phyloP scores from a whole-genome alignment of 2,888 invertebrate genomes.

The Agrotis segetum region DNA sequence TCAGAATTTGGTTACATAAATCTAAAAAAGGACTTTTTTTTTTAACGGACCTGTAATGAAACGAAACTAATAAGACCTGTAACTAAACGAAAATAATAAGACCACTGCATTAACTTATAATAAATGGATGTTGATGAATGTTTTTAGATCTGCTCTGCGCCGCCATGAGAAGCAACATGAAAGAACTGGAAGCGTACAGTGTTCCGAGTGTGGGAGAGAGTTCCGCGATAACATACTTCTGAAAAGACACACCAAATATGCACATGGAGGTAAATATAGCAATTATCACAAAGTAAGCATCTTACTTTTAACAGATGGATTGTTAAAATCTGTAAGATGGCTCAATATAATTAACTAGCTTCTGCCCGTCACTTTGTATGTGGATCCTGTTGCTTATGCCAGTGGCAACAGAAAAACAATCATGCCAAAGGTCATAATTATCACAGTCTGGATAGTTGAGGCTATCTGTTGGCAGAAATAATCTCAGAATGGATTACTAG shows the following conservation, averaged over 20 bases:
- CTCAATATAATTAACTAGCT: too few relatives aligned
- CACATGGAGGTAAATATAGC: slow-evolving; percentile 82
- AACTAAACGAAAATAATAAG: not conserved
- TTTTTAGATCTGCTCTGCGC: slow-evolving; percentile 82
- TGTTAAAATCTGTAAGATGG: not conserved
- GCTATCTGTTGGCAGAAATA: not conserved
- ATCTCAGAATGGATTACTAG: not conserved
- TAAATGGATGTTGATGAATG: not conserved
- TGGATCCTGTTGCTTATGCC: too few relatives aligned
- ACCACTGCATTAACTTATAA: not conserved
- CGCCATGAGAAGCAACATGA: slow-evolving; percentile 87
- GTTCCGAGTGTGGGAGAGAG: slow-evolving; percentile 78
- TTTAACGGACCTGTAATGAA: not conserved
- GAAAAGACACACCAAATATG: slow-evolving; percentile 84
- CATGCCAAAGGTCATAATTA: slow-evolving; percentile 1
- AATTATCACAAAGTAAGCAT: too few relatives aligned
- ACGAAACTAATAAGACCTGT: too few relatives aligned
- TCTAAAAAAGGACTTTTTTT: not conserved
- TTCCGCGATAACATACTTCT: slow-evolving; percentile 84
- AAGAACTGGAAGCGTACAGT: slow-evolving; percentile 79
- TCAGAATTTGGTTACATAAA: not conserved
- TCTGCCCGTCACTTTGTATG: too few relatives aligned
- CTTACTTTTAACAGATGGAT: not conserved
- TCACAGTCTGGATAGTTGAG: not conserved
- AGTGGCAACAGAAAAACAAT: not conserved